A percentile compares a stretch with the other conserved stretches of the same genome.
phyloP scores from a whole-genome alignment of 2,888 invertebrate genomes.

The Drosophila meridionalis region DNA sequence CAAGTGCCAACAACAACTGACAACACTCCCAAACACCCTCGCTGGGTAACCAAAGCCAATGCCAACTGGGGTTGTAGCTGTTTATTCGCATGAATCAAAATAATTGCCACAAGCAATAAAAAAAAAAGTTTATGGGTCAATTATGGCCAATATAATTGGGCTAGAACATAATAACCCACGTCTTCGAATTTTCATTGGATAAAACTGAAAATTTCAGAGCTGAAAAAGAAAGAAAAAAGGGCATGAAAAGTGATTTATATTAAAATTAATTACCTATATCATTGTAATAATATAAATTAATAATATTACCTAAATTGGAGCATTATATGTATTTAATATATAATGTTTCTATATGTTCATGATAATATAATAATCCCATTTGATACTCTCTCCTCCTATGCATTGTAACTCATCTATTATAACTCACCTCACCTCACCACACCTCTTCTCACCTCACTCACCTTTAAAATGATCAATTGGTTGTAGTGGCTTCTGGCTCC shows the following conservation, averaged over 20 bases:
- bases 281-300: too few species aligned
- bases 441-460: background rate
- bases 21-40: background rate
- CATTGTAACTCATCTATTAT: too few species aligned
- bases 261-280: too few species aligned
- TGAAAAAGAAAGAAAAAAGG: conserved; percentile 1
- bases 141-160: conserved; percentile 14
- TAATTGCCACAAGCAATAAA: background rate
- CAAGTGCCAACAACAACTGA: background rate
- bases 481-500: background rate
- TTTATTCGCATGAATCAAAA: conserved; percentile 32
- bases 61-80: conserved; percentile 1
- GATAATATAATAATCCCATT: too few species aligned
- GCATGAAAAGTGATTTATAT: background rate
- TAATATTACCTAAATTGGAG: too few species aligned
- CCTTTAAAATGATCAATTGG: background rate
- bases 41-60: conserved; percentile 12
- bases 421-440: background rate
- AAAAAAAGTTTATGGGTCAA: conserved; percentile 7
- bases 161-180: background rate
- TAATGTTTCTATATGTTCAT: too few species aligned
- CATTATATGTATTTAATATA: too few species aligned
- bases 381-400: too few species aligned
- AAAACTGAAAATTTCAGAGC: background rate
- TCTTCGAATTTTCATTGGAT: background rate